phyloP scores from a whole-genome alignment of 2,797 vertebrate genomes.

The Anisognathus igniventris region DNA sequence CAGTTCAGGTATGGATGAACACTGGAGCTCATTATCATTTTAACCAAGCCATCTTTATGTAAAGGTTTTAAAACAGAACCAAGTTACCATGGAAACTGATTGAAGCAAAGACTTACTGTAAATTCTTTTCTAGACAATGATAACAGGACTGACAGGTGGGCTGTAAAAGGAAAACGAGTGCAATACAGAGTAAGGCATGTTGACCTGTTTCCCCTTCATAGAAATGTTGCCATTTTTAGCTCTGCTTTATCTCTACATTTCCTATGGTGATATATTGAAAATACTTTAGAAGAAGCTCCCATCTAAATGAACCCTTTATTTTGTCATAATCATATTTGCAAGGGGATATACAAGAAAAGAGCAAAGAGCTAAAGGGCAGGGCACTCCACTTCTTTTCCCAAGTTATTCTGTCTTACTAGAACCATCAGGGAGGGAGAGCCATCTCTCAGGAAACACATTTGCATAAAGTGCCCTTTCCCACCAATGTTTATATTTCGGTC shows the following conservation, averaged over 20 bases:
- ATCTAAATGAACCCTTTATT: constrained; percentile 2
- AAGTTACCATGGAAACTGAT: constrained; percentile 57
- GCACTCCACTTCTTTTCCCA: not conserved
- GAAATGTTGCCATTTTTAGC: not conserved
- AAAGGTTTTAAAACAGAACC: constrained; percentile 34
- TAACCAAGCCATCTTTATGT: constrained; percentile 26
- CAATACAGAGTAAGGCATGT: not conserved
- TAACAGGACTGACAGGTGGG: constrained; percentile 39
- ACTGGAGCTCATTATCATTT: constrained; percentile 8
- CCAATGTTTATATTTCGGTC: not conserved
- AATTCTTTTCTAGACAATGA: constrained; percentile 33
- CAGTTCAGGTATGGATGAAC: not conserved
- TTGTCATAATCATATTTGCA: constrained; percentile 2
- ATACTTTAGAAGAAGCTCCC: not conserved
- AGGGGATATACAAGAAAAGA: not conserved
- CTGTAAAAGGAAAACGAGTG: constrained; percentile 19
- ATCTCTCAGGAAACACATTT: constrained; percentile 11
- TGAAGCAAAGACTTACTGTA: constrained; percentile 35
- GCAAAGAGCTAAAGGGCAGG: not conserved
- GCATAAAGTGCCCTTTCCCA: constrained; percentile 32
- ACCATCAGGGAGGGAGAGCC: not conserved
- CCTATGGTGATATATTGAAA: not conserved
- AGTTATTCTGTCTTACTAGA: constrained; percentile 29
- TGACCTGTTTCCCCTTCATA: not conserved
- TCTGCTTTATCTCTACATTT: constrained; percentile 11